phyloP scores from a whole-genome alignment of 1,140 invertebrate species.

The Diprion similis region DNA sequence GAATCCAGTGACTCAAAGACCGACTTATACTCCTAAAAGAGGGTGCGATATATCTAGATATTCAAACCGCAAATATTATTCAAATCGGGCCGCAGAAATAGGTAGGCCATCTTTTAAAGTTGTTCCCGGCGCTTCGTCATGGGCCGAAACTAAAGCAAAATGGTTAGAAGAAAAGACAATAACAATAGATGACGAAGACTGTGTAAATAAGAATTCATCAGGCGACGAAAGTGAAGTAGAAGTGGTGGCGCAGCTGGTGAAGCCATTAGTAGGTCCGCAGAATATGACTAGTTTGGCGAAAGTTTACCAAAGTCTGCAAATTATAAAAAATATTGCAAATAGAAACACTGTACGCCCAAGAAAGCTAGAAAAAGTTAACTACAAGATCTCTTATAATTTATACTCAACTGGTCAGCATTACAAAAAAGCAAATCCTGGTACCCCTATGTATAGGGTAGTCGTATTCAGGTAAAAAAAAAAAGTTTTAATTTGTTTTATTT shows the following conservation, averaged over 20 bases:
- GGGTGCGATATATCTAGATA: too few relatives aligned
- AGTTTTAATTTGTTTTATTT: slow-evolving; percentile 18
- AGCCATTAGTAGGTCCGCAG: slow-evolving; percentile 43
- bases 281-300: slow-evolving; percentile 42
- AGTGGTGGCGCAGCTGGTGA: slow-evolving; percentile 42
- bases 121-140: slow-evolving; percentile 42
- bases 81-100: not conserved
- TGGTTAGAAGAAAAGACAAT: slow-evolving; percentile 57
- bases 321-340: slow-evolving; percentile 53
- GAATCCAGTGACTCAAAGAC: too few relatives aligned
- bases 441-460: slow-evolving; percentile 48
- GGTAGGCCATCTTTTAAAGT: slow-evolving; percentile 44
- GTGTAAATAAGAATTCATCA: slow-evolving; percentile 21
- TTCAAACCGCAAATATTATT: too few relatives aligned
- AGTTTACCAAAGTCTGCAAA: slow-evolving; percentile 50
- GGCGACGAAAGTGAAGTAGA: slow-evolving; percentile 46
- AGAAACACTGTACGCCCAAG: slow-evolving; percentile 38
- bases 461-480: slow-evolving; percentile 45
- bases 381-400: slow-evolving; percentile 55
- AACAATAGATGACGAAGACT: slow-evolving; percentile 56
- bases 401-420: slow-evolving; percentile 47
- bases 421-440: slow-evolving; percentile 51
- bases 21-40: too few relatives aligned
- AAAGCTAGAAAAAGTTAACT: slow-evolving; percentile 42
- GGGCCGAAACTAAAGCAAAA: slow-evolving; percentile 53